Evolutionary conservation across 2,888 invertebrate species (phyloP).

Genomic region (Apotomis capreana): DNA sequence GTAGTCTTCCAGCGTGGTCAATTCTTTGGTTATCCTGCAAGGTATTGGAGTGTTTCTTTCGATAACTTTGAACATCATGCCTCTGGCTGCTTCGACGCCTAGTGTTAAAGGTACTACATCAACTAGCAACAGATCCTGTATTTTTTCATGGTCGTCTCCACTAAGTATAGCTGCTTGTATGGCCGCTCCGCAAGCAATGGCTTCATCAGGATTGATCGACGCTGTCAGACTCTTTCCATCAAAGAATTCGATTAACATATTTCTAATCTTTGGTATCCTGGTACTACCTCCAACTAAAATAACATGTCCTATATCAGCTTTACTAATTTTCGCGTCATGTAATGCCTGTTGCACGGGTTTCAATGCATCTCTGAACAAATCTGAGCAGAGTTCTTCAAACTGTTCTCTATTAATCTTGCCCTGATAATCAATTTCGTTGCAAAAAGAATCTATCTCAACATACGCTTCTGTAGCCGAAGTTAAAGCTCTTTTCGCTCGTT

Average conservation of each 20-base stretch:
- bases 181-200: slow-evolving; percentile 69
- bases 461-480: slow-evolving; percentile 60
- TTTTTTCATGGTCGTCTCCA: slow-evolving; percentile 54
- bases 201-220: slow-evolving; percentile 69
- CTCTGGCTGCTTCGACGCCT: slow-evolving; percentile 68
- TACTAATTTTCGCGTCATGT: slow-evolving; percentile 57
- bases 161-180: slow-evolving; percentile 67
- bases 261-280: slow-evolving; percentile 67
- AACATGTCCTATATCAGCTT: slow-evolving; percentile 60
- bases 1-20: slow-evolving; percentile 68
- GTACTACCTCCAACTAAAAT: slow-evolving; percentile 70
- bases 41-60: slow-evolving; percentile 68
- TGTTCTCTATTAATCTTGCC: slow-evolving; percentile 58
- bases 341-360: slow-evolving; percentile 58
- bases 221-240: slow-evolving; percentile 54
- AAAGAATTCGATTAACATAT: slow-evolving; percentile 60
- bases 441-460: slow-evolving; percentile 59
- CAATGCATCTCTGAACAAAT: slow-evolving; percentile 65
- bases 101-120: slow-evolving; percentile 70
- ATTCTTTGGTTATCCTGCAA: slow-evolving; percentile 63
- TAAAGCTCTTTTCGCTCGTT: slow-evolving; percentile 60
- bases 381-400: slow-evolving; percentile 71
- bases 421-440: slow-evolving; percentile 61
- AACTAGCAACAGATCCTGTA: slow-evolving; percentile 58
- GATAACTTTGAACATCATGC: slow-evolving; percentile 69